phyloP scores from a whole-genome alignment of 2,113 vertebrate species.

The Nanorana parkeri region DNA sequence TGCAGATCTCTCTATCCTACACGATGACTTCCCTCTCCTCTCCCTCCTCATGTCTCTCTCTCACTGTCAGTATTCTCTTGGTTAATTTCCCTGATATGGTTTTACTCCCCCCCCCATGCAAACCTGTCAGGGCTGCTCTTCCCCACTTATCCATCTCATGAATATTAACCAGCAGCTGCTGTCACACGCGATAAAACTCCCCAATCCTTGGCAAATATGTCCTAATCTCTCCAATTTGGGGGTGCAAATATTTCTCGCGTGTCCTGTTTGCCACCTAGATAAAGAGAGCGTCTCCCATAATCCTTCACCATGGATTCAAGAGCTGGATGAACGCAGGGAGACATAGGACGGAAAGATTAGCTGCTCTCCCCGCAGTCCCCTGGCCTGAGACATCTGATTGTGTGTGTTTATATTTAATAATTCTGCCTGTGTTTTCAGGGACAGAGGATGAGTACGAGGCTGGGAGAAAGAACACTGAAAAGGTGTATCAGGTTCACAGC shows the following conservation, averaged over 20 bases:
- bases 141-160: conserved; percentile 88
- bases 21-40: neutral
- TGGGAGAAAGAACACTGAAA: neutral
- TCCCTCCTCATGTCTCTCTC: neutral
- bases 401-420: conserved; percentile 54
- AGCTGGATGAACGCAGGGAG: conserved; percentile 85
- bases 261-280: conserved; percentile 99
- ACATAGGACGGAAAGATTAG: conserved; percentile 81
- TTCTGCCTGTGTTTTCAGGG: conserved; percentile 30
- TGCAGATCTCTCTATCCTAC: neutral
- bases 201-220: conserved; percentile 99
- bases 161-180: conserved; percentile 99
- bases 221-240: conserved; percentile 99
- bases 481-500: conserved; percentile 10
- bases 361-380: conserved; percentile 49
- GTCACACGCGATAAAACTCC: conserved; percentile 86
- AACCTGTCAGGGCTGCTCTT: conserved; percentile 79
- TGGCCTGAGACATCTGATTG: conserved; percentile 55
- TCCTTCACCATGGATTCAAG: conserved; percentile 99
- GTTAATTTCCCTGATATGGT: conserved; percentile 61
- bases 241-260: conserved; percentile 99
- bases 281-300: conserved; percentile 98
- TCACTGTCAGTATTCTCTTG: conserved; percentile 38
- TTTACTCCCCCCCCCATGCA: conserved; percentile 68
- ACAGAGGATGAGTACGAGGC: conserved; percentile 15